Percentiles rank a stretch among this genome's conserved stretches.
Conservation (phyloP, 2,113 vertebrate genomes). For the Ctenodactylus gundi region DNA sequence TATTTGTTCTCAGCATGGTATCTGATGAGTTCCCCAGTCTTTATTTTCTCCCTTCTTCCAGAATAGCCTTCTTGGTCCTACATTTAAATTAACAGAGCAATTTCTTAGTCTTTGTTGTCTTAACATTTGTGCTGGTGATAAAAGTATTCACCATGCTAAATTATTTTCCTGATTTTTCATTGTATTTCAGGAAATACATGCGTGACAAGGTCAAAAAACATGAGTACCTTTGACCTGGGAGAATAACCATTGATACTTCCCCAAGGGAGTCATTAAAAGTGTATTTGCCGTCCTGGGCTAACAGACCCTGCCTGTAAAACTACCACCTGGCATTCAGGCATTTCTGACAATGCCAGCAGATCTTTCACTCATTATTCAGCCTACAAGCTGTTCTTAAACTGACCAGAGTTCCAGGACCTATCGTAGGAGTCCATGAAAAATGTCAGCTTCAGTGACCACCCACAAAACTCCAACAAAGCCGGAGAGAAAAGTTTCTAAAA, state of each 20-base stretch:
- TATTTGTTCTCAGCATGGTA: background rate
- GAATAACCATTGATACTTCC: no score
- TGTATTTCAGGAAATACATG: background rate
- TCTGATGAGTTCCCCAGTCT: no score
- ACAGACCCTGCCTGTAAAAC: background rate
- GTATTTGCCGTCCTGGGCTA: background rate
- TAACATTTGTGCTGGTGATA: background rate
- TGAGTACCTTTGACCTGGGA: background rate
- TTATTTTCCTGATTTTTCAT: background rate
- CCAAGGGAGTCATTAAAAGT: background rate
- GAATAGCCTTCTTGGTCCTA: background rate
- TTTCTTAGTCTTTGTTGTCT: background rate
- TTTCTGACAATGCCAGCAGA: background rate
- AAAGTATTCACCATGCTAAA: background rate
- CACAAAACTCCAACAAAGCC: constrained; percentile 27
- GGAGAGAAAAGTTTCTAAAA: background rate
- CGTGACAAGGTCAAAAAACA: background rate
- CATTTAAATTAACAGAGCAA: background rate
- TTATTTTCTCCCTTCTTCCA: background rate
- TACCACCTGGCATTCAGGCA: background rate
- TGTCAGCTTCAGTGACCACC: background rate
- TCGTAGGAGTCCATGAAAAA: constrained; percentile 6
- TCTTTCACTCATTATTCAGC: background rate
- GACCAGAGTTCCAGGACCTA: background rate
- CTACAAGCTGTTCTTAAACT: background rate